Base-by-base conservation (phyloP, 2,888 invertebrate genomes). In the Synergus japonicus region DNA sequence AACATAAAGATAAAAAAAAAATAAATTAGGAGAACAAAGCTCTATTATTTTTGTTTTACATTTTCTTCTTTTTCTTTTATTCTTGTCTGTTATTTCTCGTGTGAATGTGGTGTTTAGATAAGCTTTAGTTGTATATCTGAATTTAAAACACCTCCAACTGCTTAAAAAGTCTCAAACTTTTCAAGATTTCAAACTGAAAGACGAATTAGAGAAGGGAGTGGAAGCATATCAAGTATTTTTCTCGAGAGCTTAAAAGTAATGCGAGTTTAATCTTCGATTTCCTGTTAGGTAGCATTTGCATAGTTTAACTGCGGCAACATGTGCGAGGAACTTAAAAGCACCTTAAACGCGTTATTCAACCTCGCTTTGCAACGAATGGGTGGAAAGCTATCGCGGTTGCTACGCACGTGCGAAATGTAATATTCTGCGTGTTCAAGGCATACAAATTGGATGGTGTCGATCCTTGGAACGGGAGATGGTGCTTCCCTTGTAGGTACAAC, bases 371-470 rank as follows among this genome's bases (percentile, higher is more conserved):
- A 49, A 63, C 41, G 58, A 76, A 63, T 64, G 43, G 69, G 18
- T 49, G 60, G 29, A 64, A 79, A 77, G 73, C 78, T 63, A 64
- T 78, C 76, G 73, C 43, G 58, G 76, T 64, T 78, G 78, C 78
- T 65, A 76, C 46, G 76, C 78, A 78, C 78, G 78, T 78, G 69
- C 76, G 49, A 78, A 78, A 78, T 78, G 77, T 79, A 77, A 77
- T 79, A 77, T 79, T 79, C 79, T 46, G 49, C 49, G 63, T 76
- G 79, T 77, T 73, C 43, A 18, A 12, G 22, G 77, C 69, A 69
- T 79, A 79, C 77, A 69, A 79, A 79, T 79, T 76, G 54, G 44
- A n/a, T 54, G 54, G 73, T 54, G 49, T 73, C 41, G 73, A 73
- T 54, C 37, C 54, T 54, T 12, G 15, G 18, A 67, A 7, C 12